Conservation (phyloP, 2,888 invertebrate species). For the Phengaris alcon region DNA sequence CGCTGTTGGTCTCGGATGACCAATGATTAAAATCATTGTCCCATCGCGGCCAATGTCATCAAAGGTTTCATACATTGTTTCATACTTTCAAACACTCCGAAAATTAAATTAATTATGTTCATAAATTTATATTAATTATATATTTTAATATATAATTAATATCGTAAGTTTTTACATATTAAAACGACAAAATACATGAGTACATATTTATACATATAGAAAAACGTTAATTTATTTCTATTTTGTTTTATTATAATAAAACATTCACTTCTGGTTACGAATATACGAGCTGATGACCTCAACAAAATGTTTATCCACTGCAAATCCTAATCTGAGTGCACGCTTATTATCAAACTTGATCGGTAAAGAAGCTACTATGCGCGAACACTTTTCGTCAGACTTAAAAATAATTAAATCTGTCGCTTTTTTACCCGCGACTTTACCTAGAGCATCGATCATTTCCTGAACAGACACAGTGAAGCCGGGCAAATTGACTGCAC, state of each 20-base stretch:
- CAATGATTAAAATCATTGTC: too few species aligned
- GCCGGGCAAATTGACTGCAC: constrained; percentile 60
- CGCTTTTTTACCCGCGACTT: constrained; percentile 52
- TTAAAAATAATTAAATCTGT: constrained; percentile 52
- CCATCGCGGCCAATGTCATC: too few species aligned
- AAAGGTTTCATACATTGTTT: too few species aligned
- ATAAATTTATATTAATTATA: too few species aligned
- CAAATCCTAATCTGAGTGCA: constrained; percentile 58
- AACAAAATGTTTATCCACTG: constrained; percentile 51
- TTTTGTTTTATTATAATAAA: background rate
- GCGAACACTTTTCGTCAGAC: constrained; percentile 49
- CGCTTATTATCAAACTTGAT: constrained; percentile 53
- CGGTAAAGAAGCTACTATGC: constrained; percentile 58
- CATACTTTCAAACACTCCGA: too few species aligned
- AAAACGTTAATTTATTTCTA: too few species aligned
- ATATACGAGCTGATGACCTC: constrained; percentile 48
- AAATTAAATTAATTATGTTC: too few species aligned
- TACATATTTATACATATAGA: too few species aligned
- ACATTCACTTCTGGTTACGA: constrained; percentile 20
- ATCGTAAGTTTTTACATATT: too few species aligned
- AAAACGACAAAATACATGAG: too few species aligned
- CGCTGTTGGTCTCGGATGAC: too few species aligned
- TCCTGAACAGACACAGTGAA: constrained; percentile 52
- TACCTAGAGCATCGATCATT: constrained; percentile 54
- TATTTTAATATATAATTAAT: too few species aligned